Percentiles rank a stretch among this genome's conserved stretches.
Evolutionary conservation across 2,888 invertebrate genomes (phyloP).

Genomic region (Drosophila diplacantha): DNA sequence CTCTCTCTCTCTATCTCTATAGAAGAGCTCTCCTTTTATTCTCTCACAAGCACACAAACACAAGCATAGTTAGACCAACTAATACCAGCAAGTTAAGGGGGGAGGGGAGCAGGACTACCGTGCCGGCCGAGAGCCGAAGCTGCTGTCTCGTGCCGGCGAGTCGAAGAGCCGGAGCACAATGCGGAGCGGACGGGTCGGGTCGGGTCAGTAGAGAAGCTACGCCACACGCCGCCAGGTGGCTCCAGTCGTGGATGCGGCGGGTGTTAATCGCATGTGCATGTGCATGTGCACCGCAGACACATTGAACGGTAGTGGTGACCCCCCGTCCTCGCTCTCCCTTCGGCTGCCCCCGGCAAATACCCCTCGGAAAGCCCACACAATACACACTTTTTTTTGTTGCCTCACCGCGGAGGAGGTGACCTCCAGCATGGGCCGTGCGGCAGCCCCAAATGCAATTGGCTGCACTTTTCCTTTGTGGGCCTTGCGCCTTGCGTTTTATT

Average conservation of each 20-base stretch:
- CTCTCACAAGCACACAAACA: constrained; percentile 17
- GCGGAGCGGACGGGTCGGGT: constrained; percentile 25
- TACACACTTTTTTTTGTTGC: constrained; percentile 13
- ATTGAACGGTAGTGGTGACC: constrained; percentile 21
- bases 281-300: constrained; percentile 45
- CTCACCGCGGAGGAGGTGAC: constrained; percentile 24
- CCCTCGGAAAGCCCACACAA: constrained; percentile 12
- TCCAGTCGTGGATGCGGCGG: constrained; percentile 62
- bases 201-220: constrained; percentile 73
- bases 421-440: constrained; percentile 38
- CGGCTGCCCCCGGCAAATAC: not conserved
- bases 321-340: not conserved
- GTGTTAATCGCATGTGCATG: constrained; percentile 38
- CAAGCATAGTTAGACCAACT: constrained; percentile 29
- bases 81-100: not conserved
- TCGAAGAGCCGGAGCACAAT: constrained; percentile 10
- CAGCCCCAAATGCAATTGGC: constrained; percentile 32
- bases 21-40: not conserved
- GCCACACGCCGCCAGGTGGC: constrained; percentile 76
- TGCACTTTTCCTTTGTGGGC: constrained; percentile 32
- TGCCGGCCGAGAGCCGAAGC: constrained; percentile 22
- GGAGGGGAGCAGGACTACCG: not conserved
- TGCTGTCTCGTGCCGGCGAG: constrained; percentile 18
- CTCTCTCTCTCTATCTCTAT: constrained; percentile 3
- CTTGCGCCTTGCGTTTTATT: constrained; percentile 51